Conservation (phyloP, 2,113 vertebrate species). For the Anarhynchus alexandrinus region DNA sequence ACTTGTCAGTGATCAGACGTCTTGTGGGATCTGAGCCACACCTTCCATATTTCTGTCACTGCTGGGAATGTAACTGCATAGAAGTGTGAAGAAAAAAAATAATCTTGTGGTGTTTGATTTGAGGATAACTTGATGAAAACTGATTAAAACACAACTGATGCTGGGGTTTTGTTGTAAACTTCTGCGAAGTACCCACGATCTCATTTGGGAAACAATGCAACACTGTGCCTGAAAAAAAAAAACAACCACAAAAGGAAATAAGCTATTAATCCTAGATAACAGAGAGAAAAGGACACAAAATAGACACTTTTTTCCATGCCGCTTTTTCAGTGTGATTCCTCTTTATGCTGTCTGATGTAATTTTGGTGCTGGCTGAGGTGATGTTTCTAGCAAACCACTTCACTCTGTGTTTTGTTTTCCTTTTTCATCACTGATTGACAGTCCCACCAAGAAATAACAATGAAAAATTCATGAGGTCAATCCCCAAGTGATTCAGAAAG, state of each 20-base stretch:
- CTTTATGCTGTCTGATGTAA: not conserved
- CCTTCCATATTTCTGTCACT: not conserved
- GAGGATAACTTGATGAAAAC: not conserved
- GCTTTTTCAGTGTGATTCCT: not conserved
- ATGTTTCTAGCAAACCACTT: not conserved
- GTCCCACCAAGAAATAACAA: slow-evolving; percentile 38
- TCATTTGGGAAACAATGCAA: not conserved
- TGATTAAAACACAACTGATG: not conserved
- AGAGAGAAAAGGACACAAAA: not conserved
- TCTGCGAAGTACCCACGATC: not conserved
- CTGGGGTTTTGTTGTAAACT: not conserved
- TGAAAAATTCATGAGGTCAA: slow-evolving; percentile 57
- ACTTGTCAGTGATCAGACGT: not conserved
- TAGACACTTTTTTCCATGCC: not conserved
- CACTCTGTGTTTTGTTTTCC: slow-evolving; percentile 8
- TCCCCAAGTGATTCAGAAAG: slow-evolving; percentile 40
- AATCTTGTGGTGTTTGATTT: not conserved
- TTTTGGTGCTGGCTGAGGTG: not conserved
- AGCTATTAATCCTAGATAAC: not conserved
- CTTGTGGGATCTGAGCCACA: not conserved
- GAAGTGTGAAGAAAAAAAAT: not conserved
- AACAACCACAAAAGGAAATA: not conserved
- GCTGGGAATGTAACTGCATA: not conserved
- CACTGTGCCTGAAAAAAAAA: not conserved
- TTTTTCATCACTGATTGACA: slow-evolving; percentile 61